Base-by-base conservation (phyloP, 2,888 invertebrate species). In the Celastrina argiolus region DNA sequence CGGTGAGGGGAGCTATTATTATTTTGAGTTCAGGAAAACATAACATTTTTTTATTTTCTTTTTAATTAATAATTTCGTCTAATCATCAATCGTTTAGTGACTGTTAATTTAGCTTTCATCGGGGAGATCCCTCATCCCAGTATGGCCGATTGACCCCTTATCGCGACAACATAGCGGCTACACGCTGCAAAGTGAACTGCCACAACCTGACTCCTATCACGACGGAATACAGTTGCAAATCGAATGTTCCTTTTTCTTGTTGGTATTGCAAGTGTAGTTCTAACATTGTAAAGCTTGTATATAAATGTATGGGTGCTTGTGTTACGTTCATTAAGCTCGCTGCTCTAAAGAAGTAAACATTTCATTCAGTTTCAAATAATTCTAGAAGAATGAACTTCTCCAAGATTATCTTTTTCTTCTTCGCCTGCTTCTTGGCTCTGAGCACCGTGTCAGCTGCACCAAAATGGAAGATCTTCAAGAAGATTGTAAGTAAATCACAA, bases 401-500 rank as follows among this genome's bases (percentile, higher is more conserved):
- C 0, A 77, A 72, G 59, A 69, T 81, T 28, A 72, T 83, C 45
- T 77, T 80, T 41, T 76, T 81, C 39, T 70, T 82, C 3, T 76
- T 82, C 69, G 76, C 78, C 39, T 74, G 75, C 68, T 68, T 81
- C 14, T 67, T 79, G 68, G 76, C 78, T 36, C 31, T 81, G 39
- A 72, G 74, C 7, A 66, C 75, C 0, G 79, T 78, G 0, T 70
- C 72, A 0, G 79, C 71, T 10, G 66, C 64, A 0, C 71, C 78
- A 1, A 80, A 72, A 56, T 83, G 82, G 82, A 82, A 81, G 58
- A 71, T 79, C 2, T 82, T 82, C 39, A 84, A 81, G 70, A 83
- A 82, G 77, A 69, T 83, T 70, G 83, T 84, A 74, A 82, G 81
- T 78, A n/a, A n/a, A 31, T 18, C 56, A 58, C n/a, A n/a, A n/a